Conservation (phyloP, 2,113 vertebrate species). For the Ammodytes dubius region DNA sequence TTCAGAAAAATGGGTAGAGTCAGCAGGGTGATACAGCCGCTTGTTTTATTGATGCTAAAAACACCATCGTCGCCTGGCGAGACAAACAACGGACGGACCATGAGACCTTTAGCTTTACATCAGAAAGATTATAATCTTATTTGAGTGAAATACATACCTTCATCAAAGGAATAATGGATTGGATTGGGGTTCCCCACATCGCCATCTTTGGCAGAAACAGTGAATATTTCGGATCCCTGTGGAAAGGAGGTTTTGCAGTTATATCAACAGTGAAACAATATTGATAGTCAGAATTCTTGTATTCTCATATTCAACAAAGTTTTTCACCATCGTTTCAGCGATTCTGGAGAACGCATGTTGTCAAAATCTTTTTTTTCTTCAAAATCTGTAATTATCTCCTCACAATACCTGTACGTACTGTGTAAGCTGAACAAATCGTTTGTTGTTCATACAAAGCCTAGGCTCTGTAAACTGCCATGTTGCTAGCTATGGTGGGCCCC, state of each 20-base stretch:
- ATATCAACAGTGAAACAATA: not conserved
- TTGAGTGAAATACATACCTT: constrained; percentile 82
- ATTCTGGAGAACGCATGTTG: no score
- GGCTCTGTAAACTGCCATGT: no score
- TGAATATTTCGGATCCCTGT: constrained; percentile 94
- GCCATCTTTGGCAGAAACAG: constrained; percentile 92
- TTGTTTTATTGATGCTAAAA: constrained; percentile 90
- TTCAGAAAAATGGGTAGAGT: constrained; percentile 87
- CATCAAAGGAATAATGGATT: constrained; percentile 89
- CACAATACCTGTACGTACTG: no score
- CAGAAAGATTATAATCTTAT: not conserved
- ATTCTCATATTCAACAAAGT: no score
- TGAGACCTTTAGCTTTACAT: not conserved
- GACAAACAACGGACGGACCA: not conserved
- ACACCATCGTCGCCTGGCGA: constrained; percentile 88
- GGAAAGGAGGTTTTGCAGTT: not conserved
- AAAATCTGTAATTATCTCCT: no score
- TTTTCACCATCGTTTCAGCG: no score
- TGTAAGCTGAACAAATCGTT: no score
- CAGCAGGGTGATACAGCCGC: constrained; percentile 89
- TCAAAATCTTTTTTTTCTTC: no score
- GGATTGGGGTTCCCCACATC: constrained; percentile 92
- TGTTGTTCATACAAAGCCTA: no score
- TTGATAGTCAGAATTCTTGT: not conserved
- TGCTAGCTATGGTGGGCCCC: no score